Base-by-base conservation (phyloP, 1,140 invertebrate genomes). In the Scaptomyza pallida region DNA sequence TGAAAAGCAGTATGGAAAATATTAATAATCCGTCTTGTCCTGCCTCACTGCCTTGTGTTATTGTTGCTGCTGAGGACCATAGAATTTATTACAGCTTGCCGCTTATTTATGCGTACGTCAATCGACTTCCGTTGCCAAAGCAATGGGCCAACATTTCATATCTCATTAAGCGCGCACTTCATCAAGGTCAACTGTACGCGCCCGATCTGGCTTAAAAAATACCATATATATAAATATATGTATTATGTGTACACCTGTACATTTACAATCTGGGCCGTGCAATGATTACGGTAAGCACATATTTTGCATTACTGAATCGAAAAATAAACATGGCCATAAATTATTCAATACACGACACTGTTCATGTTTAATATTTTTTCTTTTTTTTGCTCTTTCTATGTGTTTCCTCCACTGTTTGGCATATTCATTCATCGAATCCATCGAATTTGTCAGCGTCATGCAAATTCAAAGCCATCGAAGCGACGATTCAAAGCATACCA, bases 1-100 rank as follows among this genome's bases (percentile, higher is more conserved):
- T 55, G 52, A 68, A 73, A 63, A 75, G 71, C 71, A 75, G 62
- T 77, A 86, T 85, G 81, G 65, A 85, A 85, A 85, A 85, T 85
- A 88, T 85, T 85, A 86, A 85, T 85, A 86, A 86, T 86, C 72
- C 62, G 51, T 54, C 51, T 50, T 54, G 51, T 70, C 33, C 10
- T 37, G 33, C 33, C 33, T 35, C 10, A 5, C 33, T 12, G 33
- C 33, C 33, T 37, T 2, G 3, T 23, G 33, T 13, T 37, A 16
- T 23, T 15, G 48, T 44, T 48, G 19, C 26, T 37, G 33, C 33
- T 3, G 33, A 37, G 12, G 33, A n/a, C 13, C 44, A 57, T 54
- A 43, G 35, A 65, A 71, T 71, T 71, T 71, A 71, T 79, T 69
- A 64, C 79, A 45, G 45, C 45, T 44, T 61, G 12, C 43, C 44